phyloP scores from a whole-genome alignment of 2,888 invertebrate genomes.

The Esperia sulphurella region DNA sequence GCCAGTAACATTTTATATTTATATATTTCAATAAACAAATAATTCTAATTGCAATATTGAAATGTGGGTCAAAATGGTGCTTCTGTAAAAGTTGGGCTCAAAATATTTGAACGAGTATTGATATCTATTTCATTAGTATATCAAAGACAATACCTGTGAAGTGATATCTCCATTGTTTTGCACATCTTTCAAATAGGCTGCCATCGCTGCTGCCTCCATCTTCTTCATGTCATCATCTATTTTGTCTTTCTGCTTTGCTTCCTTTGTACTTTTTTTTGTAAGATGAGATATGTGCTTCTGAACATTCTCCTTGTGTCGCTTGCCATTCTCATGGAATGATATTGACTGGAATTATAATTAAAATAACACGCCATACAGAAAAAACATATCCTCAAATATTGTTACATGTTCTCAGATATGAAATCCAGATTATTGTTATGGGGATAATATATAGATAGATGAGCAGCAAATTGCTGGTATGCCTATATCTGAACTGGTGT shows the following conservation, averaged over 20 bases:
- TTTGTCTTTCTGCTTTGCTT: slow-evolving; percentile 87
- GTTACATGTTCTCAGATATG: background rate
- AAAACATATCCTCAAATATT: background rate
- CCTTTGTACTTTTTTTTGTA: slow-evolving; percentile 89
- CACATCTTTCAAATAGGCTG: slow-evolving; percentile 92
- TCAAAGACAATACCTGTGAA: slow-evolving; percentile 64
- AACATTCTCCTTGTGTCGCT: slow-evolving; percentile 94
- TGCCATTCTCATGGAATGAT: slow-evolving; percentile 96
- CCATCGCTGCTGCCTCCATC: slow-evolving; percentile 95
- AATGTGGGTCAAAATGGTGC: too few species aligned
- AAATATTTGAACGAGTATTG: too few species aligned
- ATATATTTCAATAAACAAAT: too few species aligned
- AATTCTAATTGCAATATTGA: too few species aligned
- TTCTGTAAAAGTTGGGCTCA: too few species aligned
- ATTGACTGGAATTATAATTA: slow-evolving; percentile 85
- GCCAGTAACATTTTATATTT: too few species aligned
- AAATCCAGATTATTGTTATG: too few species aligned
- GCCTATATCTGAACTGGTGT: too few species aligned
- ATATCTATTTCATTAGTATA: too few species aligned
- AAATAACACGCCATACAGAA: background rate
- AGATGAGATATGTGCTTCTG: slow-evolving; percentile 91
- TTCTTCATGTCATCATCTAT: slow-evolving; percentile 88
- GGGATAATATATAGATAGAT: too few species aligned
- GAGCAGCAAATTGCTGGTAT: too few species aligned
- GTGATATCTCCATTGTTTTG: slow-evolving; percentile 83